Conservation (phyloP, 2,888 invertebrate species). For the Chirona hameri region DNA sequence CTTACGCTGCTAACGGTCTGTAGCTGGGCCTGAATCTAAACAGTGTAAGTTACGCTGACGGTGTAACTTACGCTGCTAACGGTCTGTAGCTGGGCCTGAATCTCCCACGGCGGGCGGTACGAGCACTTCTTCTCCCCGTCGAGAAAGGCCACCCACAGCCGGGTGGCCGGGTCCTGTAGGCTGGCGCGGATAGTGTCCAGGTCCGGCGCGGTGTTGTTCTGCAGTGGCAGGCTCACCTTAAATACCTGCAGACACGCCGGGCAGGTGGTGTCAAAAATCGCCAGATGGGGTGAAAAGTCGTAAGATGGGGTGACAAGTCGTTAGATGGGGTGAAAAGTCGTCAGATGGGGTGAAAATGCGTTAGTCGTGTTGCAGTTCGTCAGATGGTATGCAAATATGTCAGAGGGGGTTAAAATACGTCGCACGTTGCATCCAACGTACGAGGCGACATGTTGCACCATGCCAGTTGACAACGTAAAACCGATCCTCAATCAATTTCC, state of each 20-base stretch:
- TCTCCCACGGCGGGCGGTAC: conserved; percentile 75
- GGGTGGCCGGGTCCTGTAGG: conserved; percentile 78
- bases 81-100: conserved; percentile 92
- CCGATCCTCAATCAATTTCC: too few relatives aligned
- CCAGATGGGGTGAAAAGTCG: not conserved
- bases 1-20: conserved; percentile 62
- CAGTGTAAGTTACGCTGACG: conserved; percentile 38
- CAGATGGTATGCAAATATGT: too few relatives aligned
- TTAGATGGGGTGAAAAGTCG: too few relatives aligned
- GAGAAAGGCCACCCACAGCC: conserved; percentile 85
- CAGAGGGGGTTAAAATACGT: too few relatives aligned
- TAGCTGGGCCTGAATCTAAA: conserved; percentile 90
- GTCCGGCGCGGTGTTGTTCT: conserved; percentile 65
- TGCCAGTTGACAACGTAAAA: too few relatives aligned
- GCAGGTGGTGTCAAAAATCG: too few relatives aligned
- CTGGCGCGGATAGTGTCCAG: conserved; percentile 72
- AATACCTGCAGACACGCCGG: conserved; percentile 46
- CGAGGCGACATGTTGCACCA: too few relatives aligned
- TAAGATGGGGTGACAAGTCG: too few relatives aligned
- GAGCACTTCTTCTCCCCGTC: conserved; percentile 83
- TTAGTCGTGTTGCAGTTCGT: too few relatives aligned
- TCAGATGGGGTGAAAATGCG: too few relatives aligned
- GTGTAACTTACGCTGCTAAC: conserved; percentile 46
- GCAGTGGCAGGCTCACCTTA: conserved; percentile 50
- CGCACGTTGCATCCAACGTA: too few relatives aligned